These are phyloP conservation scores for Hyposmocoma kahamanoa DNA, from an alignment of 1,140 invertebrate species.

Conservation along the genomic window DNA sequence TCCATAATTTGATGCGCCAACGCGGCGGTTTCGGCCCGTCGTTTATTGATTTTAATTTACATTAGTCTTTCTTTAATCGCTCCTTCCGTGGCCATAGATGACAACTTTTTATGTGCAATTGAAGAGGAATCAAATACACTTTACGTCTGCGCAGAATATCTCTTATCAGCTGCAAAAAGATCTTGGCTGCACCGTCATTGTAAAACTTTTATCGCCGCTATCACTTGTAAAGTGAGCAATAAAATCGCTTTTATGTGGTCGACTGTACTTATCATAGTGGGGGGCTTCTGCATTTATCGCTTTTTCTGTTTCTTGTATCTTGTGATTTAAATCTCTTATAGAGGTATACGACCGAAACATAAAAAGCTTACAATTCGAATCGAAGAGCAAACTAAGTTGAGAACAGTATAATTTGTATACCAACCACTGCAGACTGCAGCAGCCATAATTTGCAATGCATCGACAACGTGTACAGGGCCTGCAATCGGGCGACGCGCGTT, in stretches of 20 bases:
- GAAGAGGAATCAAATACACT: constrained; percentile 15
- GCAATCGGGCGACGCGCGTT: too few relatives aligned
- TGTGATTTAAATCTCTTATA: too few relatives aligned
- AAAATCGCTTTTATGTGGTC: constrained; percentile 24
- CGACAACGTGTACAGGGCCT: too few relatives aligned
- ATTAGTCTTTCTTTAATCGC: neutral
- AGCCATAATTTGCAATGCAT: too few relatives aligned
- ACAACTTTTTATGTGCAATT: constrained; percentile 7
- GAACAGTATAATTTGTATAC: too few relatives aligned
- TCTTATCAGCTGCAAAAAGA: constrained; percentile 13
- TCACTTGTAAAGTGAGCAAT: constrained; percentile 22
- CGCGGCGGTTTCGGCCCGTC: too few relatives aligned
- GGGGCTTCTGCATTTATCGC: neutral
- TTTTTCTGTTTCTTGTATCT: neutral
- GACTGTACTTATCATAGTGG: constrained; percentile 5
- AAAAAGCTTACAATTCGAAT: too few relatives aligned
- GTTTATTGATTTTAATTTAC: too few relatives aligned
- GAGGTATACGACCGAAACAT: too few relatives aligned
- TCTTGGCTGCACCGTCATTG: constrained; percentile 1
- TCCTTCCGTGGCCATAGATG: neutral
- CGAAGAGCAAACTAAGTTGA: too few relatives aligned
- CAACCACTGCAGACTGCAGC: too few relatives aligned
- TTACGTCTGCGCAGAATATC: neutral
- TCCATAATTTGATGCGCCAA: too few relatives aligned
- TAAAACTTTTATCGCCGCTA: constrained; percentile 17